Base-by-base conservation (phyloP, 2,113 vertebrate genomes). In the Ciconia stormi region DNA sequence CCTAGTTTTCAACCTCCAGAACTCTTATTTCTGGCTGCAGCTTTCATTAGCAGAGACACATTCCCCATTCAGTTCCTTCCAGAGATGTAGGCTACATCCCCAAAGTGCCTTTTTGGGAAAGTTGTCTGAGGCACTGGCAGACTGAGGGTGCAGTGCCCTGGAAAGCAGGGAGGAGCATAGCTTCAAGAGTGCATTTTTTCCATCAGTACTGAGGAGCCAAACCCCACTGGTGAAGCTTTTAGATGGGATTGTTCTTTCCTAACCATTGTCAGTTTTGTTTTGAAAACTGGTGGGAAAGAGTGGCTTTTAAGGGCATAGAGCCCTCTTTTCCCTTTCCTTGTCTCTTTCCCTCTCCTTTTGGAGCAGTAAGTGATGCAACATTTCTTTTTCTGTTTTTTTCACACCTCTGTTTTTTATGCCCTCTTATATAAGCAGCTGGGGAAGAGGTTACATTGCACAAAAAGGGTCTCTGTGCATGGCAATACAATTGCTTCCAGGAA, bases 11-110 rank as follows among this genome's bases (percentile, higher is more conserved):
- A 89, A 55, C 73, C 73, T 91, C 84, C 91, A 86, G 53, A 94
- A 97, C 78, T 97, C 89, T 94, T 89, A 92, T 71, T 94, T 82
- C 62, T 90, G 50, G 61, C 66, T 93, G 62, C 66, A 89, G 87
- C 78, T 94, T 91, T 95, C 94, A 93, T 74, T 85, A 95, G 58
- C 74, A 88, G 91, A 85, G 18, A 93, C 42, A 82, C 5, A 15
- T 12, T 95, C 58, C 81, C 94, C 94, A 82, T 82, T 77, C 89
- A 69, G 38, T 56, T 87, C 77, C 74, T 94, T 95, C 78, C 66
- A 97, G 53, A 87, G 81, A 95, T 91, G 66, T 70, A 95, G 78
- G 87, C 93, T 97, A 91, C 82, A 88, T 97, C 93, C 70, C 93
- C 78, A 29, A 95, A 97, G 93, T 80, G 55, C 74, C 72, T 70